Evolutionary conservation across 2,797 vertebrate species (phyloP), one percentile per base, ranked within the genome.

Genomic region (Myotis findleyi): DNA sequence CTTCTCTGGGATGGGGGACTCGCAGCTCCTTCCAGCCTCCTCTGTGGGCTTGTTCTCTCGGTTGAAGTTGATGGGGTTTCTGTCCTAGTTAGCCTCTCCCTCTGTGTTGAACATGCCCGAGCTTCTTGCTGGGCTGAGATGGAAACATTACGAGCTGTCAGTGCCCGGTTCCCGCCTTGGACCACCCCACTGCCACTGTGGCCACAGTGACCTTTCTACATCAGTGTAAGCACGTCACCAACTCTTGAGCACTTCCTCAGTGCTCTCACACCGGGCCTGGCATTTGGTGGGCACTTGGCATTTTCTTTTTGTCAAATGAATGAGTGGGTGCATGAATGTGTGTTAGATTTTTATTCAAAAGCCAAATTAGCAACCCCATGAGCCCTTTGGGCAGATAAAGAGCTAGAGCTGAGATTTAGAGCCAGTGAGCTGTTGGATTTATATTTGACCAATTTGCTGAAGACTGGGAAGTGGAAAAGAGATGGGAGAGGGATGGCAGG

Each of bases 331-430:
- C 84, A 68, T 14, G 69, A 68, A 80, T 62, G 72, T 93, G 57
- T 94, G 86, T 94, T 94, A 96, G 79, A 94, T 94, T 97, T 96
- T 94, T 93, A 81, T 87, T 93, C 92, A 92, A 72, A 81, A 76
- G 92, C 87, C 0, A 7, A 91, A 87, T 97, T 96, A 93, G 89
- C 92, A 96, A 66, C 66, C 89, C 90, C 25, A 2, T 49, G 88
- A 89, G 82, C 88, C 92, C 90, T 94, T 93, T 94, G 95, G 94
- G 79, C 82, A 94, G 92, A 91, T 80, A 33, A 86, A 92, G 76
- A 97, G 47, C 90, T 71, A 62, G 86, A 71, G 76, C 86, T 64
- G 86, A 90, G 92, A 64, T 86, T 87, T 88, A 94, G 89, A 96
- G 96, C 79, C 85, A 94, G 90, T 4, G 90, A 95, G 47, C 94